phyloP scores from a whole-genome alignment of 2,113 vertebrate genomes.

The Ardeotis arabs region DNA sequence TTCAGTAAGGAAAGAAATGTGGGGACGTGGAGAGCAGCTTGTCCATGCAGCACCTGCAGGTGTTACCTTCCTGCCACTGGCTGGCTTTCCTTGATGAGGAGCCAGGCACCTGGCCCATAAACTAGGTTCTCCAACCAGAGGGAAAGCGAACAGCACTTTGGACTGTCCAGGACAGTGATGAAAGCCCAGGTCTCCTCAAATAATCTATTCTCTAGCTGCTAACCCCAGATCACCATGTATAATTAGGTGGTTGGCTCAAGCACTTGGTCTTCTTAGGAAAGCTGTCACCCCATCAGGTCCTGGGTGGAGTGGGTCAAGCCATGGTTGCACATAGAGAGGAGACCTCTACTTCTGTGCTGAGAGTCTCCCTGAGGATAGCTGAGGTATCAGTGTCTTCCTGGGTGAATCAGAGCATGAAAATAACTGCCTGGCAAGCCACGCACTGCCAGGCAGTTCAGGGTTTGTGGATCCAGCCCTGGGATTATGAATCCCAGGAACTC shows the following conservation, averaged over 20 bases:
- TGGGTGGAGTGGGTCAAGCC: background rate
- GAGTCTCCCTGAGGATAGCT: background rate
- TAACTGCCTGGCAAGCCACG: background rate
- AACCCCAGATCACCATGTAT: background rate
- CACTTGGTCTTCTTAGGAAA: background rate
- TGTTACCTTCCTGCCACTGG: background rate
- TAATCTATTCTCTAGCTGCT: background rate
- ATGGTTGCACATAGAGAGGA: accelerated
- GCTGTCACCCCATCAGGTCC: background rate
- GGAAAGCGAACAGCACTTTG: background rate
- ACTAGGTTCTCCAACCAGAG: background rate
- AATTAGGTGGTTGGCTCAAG: background rate
- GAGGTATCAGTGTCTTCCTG: background rate
- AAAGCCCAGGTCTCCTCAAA: background rate
- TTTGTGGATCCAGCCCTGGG: background rate
- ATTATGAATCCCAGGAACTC: background rate
- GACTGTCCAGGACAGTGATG: background rate
- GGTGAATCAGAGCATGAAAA: background rate
- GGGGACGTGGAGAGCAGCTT: background rate
- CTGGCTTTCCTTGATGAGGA: background rate
- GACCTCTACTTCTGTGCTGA: background rate
- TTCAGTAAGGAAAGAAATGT: background rate
- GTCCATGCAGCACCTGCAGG: background rate
- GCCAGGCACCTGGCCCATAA: background rate
- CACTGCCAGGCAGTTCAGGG: background rate